These are phyloP conservation scores for Eucidaris tribuloides DNA, from an alignment of 35 echinoderm and acorn worm genomes.

Conservation along the genomic window DNA sequence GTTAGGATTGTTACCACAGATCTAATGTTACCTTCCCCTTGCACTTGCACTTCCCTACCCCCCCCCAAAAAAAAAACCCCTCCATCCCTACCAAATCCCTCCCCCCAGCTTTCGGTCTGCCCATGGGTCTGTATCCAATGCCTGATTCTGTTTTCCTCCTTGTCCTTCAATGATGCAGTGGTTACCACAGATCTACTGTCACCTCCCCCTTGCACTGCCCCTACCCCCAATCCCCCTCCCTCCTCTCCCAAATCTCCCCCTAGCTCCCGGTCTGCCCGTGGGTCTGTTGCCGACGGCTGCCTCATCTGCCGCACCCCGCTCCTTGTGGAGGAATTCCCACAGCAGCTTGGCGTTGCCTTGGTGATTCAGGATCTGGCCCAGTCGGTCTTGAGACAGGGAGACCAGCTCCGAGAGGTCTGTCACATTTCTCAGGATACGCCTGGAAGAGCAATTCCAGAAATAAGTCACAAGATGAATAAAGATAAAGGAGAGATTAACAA, in stretches of 20 bases:
- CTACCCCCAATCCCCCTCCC: neutral
- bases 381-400: constrained; percentile 49
- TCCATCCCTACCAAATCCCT: no score
- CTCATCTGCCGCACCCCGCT: neutral
- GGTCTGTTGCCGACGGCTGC: neutral
- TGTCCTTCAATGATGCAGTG: no score
- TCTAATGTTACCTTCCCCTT: no score
- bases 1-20: constrained; percentile 77
- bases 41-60: no score
- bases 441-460: no score
- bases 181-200: no score
- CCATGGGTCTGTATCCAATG: no score
- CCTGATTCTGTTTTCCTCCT: no score
- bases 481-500: no score
- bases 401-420: constrained; percentile 67
- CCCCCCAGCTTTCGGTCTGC: no score
- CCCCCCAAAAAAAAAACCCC: no score
- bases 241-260: neutral
- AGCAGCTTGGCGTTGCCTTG: constrained; percentile 60
- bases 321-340: constrained; percentile 84
- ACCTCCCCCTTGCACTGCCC: neutral
- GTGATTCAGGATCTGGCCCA: constrained; percentile 60
- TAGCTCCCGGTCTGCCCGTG: neutral
- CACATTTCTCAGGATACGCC: constrained; percentile 73
- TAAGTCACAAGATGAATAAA: no score